Percentiles rank a stretch among this genome's conserved stretches.
Conservation (phyloP, 1,140 invertebrate genomes). For the Gonatopus flavifemur region DNA sequence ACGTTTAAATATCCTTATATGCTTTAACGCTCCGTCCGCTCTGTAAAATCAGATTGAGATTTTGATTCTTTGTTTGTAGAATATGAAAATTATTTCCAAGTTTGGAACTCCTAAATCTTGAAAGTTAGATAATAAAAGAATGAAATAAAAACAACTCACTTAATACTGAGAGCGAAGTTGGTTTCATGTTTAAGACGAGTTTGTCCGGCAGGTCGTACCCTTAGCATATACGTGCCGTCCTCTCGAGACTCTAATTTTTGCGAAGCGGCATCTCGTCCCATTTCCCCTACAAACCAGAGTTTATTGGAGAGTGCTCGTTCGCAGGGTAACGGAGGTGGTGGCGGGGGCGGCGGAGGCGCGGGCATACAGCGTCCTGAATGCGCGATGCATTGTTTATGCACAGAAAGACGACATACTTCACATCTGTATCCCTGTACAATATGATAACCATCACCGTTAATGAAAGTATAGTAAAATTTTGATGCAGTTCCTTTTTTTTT, state of each 20-base stretch:
- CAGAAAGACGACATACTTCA: constrained; percentile 70
- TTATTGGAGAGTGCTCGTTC: constrained; percentile 63
- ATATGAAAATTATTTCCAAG: no score
- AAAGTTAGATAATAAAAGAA: not conserved
- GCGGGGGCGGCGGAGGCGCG: constrained; percentile 59
- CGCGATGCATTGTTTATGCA: constrained; percentile 78
- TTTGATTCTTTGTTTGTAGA: no score
- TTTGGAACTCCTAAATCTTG: constrained; percentile 5
- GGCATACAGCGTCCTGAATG: constrained; percentile 71
- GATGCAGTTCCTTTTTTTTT: constrained; percentile 3
- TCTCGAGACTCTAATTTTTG: constrained; percentile 74
- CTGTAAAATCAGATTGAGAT: constrained; percentile 57
- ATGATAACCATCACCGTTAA: not conserved
- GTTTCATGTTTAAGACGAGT: constrained; percentile 64
- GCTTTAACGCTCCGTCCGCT: constrained; percentile 81
- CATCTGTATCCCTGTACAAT: constrained; percentile 74
- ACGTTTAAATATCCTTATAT: constrained; percentile 84
- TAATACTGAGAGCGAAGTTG: constrained; percentile 85
- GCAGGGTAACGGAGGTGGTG: constrained; percentile 58
- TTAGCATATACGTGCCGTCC: constrained; percentile 86
- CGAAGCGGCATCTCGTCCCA: constrained; percentile 83
- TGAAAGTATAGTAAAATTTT: not conserved
- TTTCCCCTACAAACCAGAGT: constrained; percentile 82
- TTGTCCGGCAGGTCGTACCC: constrained; percentile 71
- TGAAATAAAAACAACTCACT: constrained; percentile 63